phyloP scores from a whole-genome alignment of 2,797 vertebrate species.

The Sus cebifrons region DNA sequence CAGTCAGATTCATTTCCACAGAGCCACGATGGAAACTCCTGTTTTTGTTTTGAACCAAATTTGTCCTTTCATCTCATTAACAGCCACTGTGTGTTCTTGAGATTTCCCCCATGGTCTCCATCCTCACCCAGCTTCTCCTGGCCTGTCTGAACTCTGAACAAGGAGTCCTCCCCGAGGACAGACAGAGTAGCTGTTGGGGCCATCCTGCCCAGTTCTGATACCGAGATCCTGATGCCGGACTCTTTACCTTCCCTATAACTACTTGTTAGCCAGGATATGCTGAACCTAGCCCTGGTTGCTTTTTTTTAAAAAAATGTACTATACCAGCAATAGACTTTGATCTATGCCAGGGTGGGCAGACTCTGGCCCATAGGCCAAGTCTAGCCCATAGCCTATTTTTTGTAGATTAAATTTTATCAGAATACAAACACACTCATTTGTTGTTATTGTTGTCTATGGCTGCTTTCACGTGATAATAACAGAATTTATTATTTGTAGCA shows the following conservation, averaged over 20 bases:
- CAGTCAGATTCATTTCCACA: no score
- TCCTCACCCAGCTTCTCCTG: not conserved
- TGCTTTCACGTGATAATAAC: not conserved
- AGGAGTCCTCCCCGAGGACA: not conserved
- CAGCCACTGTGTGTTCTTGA: not conserved
- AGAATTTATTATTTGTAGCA: constrained; percentile 36
- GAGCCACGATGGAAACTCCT: no score
- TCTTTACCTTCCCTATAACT: not conserved
- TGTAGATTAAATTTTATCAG: constrained; percentile 10
- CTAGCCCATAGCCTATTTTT: not conserved
- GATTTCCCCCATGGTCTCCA: not conserved
- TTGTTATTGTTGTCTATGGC: not conserved
- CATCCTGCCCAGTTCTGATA: not conserved
- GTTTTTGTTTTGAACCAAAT: not conserved
- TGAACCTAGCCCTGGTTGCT: not conserved
- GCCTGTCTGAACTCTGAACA: not conserved
- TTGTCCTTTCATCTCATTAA: not conserved
- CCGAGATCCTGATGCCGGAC: not conserved
- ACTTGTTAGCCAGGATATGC: not conserved
- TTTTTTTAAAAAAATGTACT: not conserved
- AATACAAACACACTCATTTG: not conserved
- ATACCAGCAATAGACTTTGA: not conserved
- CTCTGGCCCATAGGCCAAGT: not conserved
- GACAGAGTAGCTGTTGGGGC: not conserved
- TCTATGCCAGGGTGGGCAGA: not conserved